Evolutionary conservation across 2,888 invertebrate genomes (phyloP).

Genomic region (Spialia ferax): DNA sequence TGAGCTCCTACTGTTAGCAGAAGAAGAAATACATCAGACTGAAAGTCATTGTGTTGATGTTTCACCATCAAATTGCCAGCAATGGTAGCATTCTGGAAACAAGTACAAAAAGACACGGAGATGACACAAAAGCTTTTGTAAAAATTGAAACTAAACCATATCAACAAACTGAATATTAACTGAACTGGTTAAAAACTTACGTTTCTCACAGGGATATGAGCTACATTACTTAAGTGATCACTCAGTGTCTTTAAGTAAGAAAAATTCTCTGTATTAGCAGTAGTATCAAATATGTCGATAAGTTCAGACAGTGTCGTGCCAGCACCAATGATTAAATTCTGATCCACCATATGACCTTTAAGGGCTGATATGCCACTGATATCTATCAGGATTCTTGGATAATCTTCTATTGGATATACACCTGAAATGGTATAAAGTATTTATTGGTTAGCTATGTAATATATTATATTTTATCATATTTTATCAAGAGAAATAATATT

Average conservation of each 20-base stretch:
- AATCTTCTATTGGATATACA: constrained; percentile 66
- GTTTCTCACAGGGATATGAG: background rate
- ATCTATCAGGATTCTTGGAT: background rate
- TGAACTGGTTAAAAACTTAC: background rate
- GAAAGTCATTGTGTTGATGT: constrained; percentile 86
- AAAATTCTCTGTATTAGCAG: background rate
- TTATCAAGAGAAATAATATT: too few species aligned
- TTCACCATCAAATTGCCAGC: constrained; percentile 90
- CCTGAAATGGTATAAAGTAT: constrained; percentile 56
- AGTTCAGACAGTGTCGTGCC: background rate
- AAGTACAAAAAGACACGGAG: too few species aligned
- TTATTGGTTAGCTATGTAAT: constrained; percentile 17
- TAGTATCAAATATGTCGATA: background rate
- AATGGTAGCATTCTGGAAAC: constrained; percentile 84
- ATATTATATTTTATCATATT: too few species aligned
- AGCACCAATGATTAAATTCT: background rate
- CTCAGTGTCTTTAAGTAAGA: background rate
- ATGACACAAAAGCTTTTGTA: too few species aligned
- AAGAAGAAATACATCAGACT: constrained; percentile 89
- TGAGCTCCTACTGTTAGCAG: constrained; percentile 83
- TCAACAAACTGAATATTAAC: too few species aligned
- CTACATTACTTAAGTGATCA: background rate
- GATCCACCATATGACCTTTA: background rate
- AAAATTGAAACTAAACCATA: too few species aligned
- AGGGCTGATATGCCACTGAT: background rate